These are phyloP conservation scores for Gortyna flavago DNA, from an alignment of 2,888 invertebrate genomes.

Conservation along the genomic window DNA sequence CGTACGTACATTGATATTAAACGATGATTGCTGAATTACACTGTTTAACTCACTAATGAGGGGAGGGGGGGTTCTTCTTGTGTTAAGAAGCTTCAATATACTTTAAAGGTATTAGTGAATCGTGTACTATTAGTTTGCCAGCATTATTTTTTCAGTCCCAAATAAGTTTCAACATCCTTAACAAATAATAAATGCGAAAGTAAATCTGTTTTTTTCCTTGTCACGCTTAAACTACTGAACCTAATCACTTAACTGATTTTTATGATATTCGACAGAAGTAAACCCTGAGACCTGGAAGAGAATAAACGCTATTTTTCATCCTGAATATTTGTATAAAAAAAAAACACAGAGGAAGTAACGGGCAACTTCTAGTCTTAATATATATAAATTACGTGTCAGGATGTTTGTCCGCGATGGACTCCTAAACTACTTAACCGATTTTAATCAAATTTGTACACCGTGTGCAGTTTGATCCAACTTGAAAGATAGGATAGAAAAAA, in stretches of 20 bases:
- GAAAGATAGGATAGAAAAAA: no score
- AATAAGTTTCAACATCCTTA: background rate
- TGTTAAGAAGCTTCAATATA: no score
- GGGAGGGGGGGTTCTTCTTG: background rate
- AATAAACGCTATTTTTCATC: background rate
- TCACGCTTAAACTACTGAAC: background rate
- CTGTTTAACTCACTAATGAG: background rate
- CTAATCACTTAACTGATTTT: background rate
- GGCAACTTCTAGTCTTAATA: no score
- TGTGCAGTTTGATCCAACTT: no score
- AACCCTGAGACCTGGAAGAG: background rate
- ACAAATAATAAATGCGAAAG: no score
- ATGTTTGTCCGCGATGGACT: no score
- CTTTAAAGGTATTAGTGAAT: no score
- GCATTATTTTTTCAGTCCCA: background rate
- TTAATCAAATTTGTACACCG: no score
- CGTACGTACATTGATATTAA: background rate
- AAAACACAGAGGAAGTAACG: no score
- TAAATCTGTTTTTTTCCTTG: background rate
- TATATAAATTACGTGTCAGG: no score
- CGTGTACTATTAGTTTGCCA: no score
- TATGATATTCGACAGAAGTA: background rate
- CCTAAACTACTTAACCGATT: no score
- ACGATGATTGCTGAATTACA: background rate
- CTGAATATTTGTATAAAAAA: background rate